Conservation (phyloP, 2,888 invertebrate species). For the Thalpophila matura region DNA sequence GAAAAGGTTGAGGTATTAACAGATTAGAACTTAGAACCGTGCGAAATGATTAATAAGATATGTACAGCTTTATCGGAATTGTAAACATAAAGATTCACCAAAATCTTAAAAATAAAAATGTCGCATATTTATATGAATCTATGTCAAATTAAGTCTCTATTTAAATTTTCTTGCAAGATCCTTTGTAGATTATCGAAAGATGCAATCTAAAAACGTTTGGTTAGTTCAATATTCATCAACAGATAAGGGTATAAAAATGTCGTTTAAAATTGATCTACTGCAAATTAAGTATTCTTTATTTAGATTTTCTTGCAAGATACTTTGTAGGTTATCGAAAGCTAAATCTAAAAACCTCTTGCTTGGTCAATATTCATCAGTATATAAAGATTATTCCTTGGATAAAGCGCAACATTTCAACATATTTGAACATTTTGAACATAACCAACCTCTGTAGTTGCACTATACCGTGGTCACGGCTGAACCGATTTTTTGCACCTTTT, state of each 20-base stretch:
- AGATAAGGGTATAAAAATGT: neutral
- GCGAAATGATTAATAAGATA: slow-evolving; percentile 52
- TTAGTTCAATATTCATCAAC: neutral
- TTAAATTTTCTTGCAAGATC: neutral
- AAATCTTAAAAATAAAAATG: neutral
- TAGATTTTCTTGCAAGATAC: neutral
- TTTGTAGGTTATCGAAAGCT: neutral
- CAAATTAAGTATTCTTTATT: slow-evolving; percentile 19
- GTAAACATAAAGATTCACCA: slow-evolving; percentile 9
- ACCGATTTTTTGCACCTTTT: slow-evolving; percentile 54
- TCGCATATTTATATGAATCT: slow-evolving; percentile 13
- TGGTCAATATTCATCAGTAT: neutral
- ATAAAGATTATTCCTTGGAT: slow-evolving; percentile 4
- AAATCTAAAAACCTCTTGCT: neutral
- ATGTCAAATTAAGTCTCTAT: slow-evolving; percentile 22
- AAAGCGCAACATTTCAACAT: slow-evolving; percentile 13
- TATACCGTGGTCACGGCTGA: slow-evolving; percentile 53
- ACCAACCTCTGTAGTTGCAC: slow-evolving; percentile 4
- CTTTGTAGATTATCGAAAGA: neutral
- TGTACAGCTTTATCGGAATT: slow-evolving; percentile 36
- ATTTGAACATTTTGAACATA: slow-evolving; percentile 43
- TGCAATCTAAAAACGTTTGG: neutral
- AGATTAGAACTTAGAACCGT: slow-evolving; percentile 40
- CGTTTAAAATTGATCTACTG: slow-evolving; percentile 15
- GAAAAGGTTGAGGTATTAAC: slow-evolving; percentile 41